These are phyloP conservation scores for Hippocampus kuda DNA, from an alignment of 2,797 vertebrate species.

Conservation along the genomic window DNA sequence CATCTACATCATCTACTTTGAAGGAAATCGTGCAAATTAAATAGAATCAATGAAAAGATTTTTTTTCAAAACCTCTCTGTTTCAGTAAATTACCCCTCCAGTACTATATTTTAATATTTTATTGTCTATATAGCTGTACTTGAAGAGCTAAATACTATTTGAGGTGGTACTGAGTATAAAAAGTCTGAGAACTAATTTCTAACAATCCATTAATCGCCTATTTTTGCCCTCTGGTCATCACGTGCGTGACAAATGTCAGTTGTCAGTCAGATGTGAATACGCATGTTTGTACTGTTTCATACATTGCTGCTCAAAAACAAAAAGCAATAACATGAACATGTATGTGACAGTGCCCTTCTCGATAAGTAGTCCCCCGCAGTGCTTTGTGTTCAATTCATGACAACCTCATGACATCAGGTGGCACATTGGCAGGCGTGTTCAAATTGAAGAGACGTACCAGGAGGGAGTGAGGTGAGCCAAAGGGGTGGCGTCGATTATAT, in stretches of 20 bases:
- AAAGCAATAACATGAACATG: background rate
- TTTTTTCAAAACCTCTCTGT: no score
- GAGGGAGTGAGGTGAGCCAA: constrained; percentile 39
- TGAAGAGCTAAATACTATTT: no score
- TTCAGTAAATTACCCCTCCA: no score
- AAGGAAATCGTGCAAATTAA: no score
- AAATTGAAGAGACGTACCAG: background rate
- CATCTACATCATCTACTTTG: no score
- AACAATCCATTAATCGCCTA: no score
- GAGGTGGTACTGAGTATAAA: no score
- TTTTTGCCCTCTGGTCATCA: background rate
- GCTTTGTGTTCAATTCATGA: background rate
- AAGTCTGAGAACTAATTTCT: no score
- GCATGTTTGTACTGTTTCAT: background rate
- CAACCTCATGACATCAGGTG: background rate
- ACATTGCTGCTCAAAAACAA: background rate
- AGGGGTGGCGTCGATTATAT: constrained; percentile 66
- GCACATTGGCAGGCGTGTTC: background rate
- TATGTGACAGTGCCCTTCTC: background rate
- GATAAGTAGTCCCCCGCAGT: background rate
- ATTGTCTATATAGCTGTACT: no score
- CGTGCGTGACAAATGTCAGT: background rate
- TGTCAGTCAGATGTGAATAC: background rate
- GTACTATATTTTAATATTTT: no score
- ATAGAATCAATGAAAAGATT: no score